Base-by-base conservation (phyloP, 2,888 invertebrate genomes). In the Plagiodera versicolora region DNA sequence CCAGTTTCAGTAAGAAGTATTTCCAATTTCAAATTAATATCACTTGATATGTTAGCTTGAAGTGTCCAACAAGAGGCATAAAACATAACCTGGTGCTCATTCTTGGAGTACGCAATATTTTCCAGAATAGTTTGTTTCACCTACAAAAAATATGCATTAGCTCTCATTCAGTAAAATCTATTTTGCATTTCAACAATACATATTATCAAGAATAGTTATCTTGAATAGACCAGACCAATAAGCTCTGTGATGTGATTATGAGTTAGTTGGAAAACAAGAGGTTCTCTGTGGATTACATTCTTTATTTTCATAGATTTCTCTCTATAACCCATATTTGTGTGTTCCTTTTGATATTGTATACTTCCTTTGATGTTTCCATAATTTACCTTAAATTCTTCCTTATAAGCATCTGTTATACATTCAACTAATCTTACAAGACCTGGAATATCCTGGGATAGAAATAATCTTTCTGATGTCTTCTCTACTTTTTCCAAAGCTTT, bases 1-100 rank as follows among this genome's bases (percentile, higher is more conserved):
- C 80, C 80, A 20, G 79, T 79, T 73, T 81, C 81, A 8, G 74
- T 68, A 54, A 81, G 67, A 59, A 81, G 69, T 46, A 71, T 68
- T 68, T 80, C 79, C 50, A 81, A 64, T 67, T 77, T 74, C 3
- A 77, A 61, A 58, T 67, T 70, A 24, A 77, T 68, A 24, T 69
- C 60, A 50, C 67, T 64, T n/a, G 71, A 74, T 44, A 84, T 75
- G 67, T 80, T 76, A 11, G 78, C 74, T 67, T 83, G 81, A 69
- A 82, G 80, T 1, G 80, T 75, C 83, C 83, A 84, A 46, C 77
- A 74, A 10, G 80, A 74, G 39, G 79, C 79, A 67, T 80, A 78
- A 69, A 82, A 81, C 81, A 82, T 81, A 9, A 79, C 73, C 46
- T 78, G 76, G 61, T 78, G 70, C 61, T 80, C 76, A 56, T 72